phyloP scores from a whole-genome alignment of 2,888 invertebrate genomes.

The Caenorhabditis panamensis region DNA sequence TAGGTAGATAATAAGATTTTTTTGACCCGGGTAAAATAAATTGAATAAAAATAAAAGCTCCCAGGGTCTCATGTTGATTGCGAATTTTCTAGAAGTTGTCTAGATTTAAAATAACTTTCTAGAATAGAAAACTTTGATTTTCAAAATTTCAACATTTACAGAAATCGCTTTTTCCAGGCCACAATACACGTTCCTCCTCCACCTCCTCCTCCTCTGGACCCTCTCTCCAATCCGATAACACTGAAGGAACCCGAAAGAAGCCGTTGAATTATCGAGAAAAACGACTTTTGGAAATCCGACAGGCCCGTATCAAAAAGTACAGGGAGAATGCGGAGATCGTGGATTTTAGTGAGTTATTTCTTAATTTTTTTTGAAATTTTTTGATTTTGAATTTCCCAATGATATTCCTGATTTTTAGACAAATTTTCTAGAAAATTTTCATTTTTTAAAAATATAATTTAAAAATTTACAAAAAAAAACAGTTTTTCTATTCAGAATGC shows the following conservation, averaged over 20 bases:
- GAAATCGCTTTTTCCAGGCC: conserved; percentile 9
- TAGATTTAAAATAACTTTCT: no score
- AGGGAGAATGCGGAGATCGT: conserved; percentile 38
- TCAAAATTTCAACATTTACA: not conserved
- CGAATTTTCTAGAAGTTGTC: no score
- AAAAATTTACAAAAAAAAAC: no score
- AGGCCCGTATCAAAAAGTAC: conserved; percentile 47
- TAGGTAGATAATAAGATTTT: no score
- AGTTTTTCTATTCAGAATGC: conserved; percentile 55
- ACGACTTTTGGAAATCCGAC: conserved; percentile 39
- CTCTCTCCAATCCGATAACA: conserved; percentile 2
- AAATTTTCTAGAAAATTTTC: no score
- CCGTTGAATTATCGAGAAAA: conserved; percentile 46
- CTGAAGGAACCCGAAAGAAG: conserved; percentile 34
- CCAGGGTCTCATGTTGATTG: no score
- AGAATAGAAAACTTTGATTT: no score
- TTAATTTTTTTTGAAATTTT: not conserved
- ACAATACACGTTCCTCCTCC: conserved; percentile 30
- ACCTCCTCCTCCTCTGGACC: conserved; percentile 30
- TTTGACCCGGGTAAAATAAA: no score
- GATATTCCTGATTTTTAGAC: no score
- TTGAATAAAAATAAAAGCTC: no score
- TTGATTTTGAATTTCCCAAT: not conserved
- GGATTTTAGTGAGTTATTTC: conserved; percentile 48
- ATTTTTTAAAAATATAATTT: no score